Evolutionary conservation across 1,140 invertebrate genomes (phyloP).

Genomic region (Drosophila grimshawi): DNA sequence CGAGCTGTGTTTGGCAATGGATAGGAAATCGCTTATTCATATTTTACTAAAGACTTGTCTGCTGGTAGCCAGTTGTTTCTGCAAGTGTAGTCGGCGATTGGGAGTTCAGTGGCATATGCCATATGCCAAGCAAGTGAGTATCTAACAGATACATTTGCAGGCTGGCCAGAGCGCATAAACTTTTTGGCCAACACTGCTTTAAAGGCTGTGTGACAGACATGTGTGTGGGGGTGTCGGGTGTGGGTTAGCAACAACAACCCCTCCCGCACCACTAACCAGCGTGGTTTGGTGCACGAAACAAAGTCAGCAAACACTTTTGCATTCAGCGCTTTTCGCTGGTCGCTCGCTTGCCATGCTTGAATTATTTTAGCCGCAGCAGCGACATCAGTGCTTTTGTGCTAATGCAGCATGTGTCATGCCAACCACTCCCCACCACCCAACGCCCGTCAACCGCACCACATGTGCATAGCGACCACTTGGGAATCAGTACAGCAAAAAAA

Average conservation of each 20-base stretch:
- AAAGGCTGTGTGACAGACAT: constrained; percentile 24
- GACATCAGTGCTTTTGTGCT: constrained; percentile 60
- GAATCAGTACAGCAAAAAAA: constrained; percentile 30
- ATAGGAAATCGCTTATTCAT: too few species aligned
- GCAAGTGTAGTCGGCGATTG: not conserved
- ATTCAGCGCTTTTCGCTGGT: constrained; percentile 22
- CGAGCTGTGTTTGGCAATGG: too few species aligned
- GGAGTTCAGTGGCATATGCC: not conserved
- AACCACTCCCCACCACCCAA: not conserved
- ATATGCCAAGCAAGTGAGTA: constrained; percentile 29
- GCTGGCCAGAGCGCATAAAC: constrained; percentile 57
- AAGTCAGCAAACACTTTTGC: constrained; percentile 10
- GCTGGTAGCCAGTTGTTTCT: not conserved
- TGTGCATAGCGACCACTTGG: not conserved
- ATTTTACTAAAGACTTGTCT: too few species aligned
- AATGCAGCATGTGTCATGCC: constrained; percentile 61
- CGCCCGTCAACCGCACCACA: not conserved
- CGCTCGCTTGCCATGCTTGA: constrained; percentile 53
- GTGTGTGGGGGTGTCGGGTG: not conserved
- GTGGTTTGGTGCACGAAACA: not conserved
- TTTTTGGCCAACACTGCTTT: constrained; percentile 29
- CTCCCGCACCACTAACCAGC: not conserved
- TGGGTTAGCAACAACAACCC: not conserved
- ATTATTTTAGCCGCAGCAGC: constrained; percentile 68
- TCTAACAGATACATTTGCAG: constrained; percentile 70